phyloP scores from a whole-genome alignment of 2,113 vertebrate genomes.

The Paraplagusia blochii region DNA sequence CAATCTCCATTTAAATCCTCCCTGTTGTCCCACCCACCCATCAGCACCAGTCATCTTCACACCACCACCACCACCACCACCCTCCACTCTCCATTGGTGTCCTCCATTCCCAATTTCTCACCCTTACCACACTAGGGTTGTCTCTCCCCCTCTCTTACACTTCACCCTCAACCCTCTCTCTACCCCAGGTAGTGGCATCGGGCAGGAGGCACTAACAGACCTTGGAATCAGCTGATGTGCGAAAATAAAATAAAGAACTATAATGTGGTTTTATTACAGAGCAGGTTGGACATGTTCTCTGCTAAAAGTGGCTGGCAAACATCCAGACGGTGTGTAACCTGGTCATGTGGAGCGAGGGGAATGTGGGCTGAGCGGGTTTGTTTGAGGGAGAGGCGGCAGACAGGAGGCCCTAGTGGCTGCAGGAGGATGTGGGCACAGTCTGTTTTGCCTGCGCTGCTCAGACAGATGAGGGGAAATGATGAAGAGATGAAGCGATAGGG shows the following conservation, averaged over 20 bases:
- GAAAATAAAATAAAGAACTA: constrained; percentile 6
- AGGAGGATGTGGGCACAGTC: constrained; percentile 60
- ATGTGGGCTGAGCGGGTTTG: constrained; percentile 46
- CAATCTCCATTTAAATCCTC: constrained; percentile 73
- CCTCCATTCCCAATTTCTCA: constrained; percentile 26
- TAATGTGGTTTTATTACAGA: constrained; percentile 11
- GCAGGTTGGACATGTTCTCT: constrained; percentile 6
- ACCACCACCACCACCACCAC: constrained; percentile 26
- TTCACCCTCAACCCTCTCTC: constrained; percentile 5
- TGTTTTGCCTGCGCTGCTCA: constrained; percentile 23
- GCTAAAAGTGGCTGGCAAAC: constrained; percentile 19
- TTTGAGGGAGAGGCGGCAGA: constrained; percentile 44
- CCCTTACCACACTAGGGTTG: too few relatives aligned
- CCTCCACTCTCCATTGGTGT: constrained; percentile 24
- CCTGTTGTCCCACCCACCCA: constrained; percentile 58
- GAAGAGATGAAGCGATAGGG: constrained; percentile 57
- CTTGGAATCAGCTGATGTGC: constrained; percentile 45
- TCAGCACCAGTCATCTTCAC: constrained; percentile 54
- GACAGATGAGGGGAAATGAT: constrained; percentile 56
- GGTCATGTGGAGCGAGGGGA: constrained; percentile 29
- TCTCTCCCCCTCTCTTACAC: too few relatives aligned
- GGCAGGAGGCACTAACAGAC: constrained; percentile 53
- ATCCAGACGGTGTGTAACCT: constrained; percentile 31
- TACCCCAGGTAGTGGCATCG: constrained; percentile 29
- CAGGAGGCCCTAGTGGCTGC: constrained; percentile 38